Conservation (phyloP, 2,113 vertebrate species). For the Rhizomys pruinosus region DNA sequence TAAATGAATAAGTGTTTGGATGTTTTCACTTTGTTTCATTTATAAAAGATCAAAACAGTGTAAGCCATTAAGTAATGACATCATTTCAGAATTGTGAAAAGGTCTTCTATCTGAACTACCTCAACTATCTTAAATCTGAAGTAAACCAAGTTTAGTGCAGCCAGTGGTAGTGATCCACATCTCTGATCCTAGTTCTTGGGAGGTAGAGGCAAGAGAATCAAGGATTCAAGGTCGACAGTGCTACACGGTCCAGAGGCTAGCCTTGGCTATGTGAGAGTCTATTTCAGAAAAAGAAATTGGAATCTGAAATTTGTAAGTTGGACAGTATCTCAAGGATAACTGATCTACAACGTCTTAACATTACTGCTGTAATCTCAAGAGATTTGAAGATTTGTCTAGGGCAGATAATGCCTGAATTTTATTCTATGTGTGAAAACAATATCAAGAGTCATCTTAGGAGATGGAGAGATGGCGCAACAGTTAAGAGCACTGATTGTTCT, state of each 20-base stretch:
- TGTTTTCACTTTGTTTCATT: background rate
- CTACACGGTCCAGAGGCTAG: background rate
- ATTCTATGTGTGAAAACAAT: background rate
- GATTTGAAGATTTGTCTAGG: background rate
- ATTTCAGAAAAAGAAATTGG: background rate
- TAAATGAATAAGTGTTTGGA: background rate
- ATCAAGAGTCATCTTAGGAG: no score
- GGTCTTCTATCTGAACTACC: background rate
- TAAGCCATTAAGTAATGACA: background rate
- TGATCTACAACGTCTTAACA: background rate
- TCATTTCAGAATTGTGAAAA: background rate
- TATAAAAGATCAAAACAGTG: background rate
- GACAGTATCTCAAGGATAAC: background rate
- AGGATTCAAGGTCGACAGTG: background rate
- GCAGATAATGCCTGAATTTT: background rate
- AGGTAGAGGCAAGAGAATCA: background rate
- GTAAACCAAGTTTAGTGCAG: background rate
- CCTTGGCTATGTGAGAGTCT: background rate
- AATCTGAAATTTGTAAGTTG: background rate
- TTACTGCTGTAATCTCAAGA: background rate
- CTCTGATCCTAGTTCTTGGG: background rate
- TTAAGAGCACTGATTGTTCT: no score
- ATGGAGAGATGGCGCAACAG: no score
- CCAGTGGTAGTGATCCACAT: background rate
- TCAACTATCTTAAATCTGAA: background rate